Evolutionary conservation across 2,797 vertebrate genomes (phyloP), one percentile per base, ranked within the genome.

Genomic region (Chelonia mydas): DNA sequence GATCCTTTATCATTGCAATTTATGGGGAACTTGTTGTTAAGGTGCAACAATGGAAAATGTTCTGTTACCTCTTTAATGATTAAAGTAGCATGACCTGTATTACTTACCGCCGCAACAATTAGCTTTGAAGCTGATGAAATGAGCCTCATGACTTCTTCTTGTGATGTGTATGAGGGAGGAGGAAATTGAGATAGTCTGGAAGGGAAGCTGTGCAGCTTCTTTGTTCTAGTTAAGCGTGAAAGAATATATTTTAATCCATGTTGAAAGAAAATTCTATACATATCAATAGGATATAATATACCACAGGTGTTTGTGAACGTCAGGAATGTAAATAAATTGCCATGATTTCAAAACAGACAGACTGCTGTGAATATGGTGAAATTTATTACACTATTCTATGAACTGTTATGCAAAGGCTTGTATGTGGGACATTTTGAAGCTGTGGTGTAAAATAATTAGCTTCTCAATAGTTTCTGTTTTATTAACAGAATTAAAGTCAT

Each of bases 101-200:
- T 86, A 93, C 96, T 68, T 93, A 96, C 96, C 28, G 87, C 92
- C 10, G 92, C 94, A 25, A 95, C 90, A 19, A 96, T 95, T 9
- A 97, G 83, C 72, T 95, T 90, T 88, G 96, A 95, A 79, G 95
- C 95, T 2, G 93, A 95, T 4, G 93, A 91, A 72, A 97, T 53
- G 31, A 97, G 81, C 28, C 96, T 95, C 78, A 31, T 59, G 11
- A 96, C 76, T 86, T 97, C 95, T 82, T 84, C 93, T 7, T 88
- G 84, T 19, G 95, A 81, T 74, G 96, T 90, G 7, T 41, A 68
- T 12, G 95, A 91, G 10, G 61, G 51, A 19, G 96, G 88, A 7
- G 77, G 49, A 54, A 54, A 54, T 53, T 65, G 55, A 68, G n/a
- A 33, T 11, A 84, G 80, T 41, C 51, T 50, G 15, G 41, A n/a